Percentiles rank a stretch among this genome's conserved stretches.
Conservation (phyloP, 2,797 vertebrate genomes). For the Xenops minutus region DNA sequence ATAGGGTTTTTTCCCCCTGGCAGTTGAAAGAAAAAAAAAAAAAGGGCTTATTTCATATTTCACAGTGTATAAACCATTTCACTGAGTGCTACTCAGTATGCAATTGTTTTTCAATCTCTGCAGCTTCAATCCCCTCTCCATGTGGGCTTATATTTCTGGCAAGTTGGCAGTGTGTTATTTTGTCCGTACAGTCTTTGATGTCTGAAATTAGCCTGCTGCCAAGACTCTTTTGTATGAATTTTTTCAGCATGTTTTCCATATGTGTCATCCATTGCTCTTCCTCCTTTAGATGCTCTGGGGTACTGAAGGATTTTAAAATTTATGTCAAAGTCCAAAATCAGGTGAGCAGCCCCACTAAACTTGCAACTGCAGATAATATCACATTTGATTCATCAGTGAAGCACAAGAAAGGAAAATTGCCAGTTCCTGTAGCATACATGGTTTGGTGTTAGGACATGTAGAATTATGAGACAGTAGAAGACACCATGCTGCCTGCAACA, state of each 20-base stretch:
- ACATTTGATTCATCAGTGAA: neutral
- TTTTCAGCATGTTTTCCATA: neutral
- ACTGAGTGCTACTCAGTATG: neutral
- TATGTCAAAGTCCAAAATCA: neutral
- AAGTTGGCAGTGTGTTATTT: neutral
- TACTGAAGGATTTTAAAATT: neutral
- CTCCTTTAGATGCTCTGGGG: neutral
- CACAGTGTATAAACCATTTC: neutral
- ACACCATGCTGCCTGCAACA: neutral
- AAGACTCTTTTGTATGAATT: neutral
- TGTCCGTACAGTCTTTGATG: neutral
- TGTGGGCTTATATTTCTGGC: neutral
- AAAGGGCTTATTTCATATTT: neutral
- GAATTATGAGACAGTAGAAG: neutral
- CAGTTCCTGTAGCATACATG: neutral
- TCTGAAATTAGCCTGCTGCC: neutral
- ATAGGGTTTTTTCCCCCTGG: rapidly evolving
- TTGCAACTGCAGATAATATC: neutral
- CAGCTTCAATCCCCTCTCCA: neutral
- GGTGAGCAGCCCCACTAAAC: neutral
- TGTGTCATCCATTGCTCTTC: neutral
- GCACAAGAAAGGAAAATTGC: neutral
- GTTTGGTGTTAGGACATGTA: neutral
- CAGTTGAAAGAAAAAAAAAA: neutral
- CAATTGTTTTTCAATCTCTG: neutral